These are phyloP conservation scores for Phainopepla nitens DNA, from an alignment of 2,113 vertebrate genomes.

Conservation along the genomic window DNA sequence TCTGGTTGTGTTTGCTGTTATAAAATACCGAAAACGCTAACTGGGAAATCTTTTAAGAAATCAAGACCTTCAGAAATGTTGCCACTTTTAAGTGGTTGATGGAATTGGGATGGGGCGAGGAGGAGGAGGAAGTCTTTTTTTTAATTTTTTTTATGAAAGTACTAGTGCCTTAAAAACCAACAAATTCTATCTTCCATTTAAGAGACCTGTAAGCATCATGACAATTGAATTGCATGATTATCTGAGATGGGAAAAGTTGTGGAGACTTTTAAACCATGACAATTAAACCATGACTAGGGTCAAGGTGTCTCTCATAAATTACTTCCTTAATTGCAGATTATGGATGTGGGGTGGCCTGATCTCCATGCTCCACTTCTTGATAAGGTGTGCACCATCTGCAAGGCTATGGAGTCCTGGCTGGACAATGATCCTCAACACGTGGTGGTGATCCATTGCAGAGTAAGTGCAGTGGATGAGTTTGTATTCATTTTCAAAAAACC, in stretches of 20 bases:
- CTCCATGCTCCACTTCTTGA: constrained; percentile 91
- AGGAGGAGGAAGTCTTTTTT: neutral
- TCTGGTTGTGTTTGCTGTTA: neutral
- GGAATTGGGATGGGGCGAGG: fast-evolving
- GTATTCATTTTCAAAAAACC: neutral
- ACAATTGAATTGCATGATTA: neutral
- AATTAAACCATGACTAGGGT: neutral
- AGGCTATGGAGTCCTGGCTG: constrained; percentile 96
- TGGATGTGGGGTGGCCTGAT: constrained; percentile 95
- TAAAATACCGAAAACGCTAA: neutral
- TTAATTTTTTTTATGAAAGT: neutral
- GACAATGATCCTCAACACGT: constrained; percentile 86
- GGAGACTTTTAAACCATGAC: neutral
- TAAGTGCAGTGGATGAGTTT: constrained; percentile 60
- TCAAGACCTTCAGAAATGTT: neutral
- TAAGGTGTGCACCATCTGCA: constrained; percentile 95
- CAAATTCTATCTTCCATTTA: neutral
- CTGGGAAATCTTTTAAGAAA: neutral
- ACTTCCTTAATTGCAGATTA: constrained; percentile 72
- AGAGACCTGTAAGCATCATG: neutral
- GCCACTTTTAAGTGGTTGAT: neutral
- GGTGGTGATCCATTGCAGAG: constrained; percentile 92
- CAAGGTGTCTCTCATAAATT: neutral
- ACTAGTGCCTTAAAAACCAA: neutral
- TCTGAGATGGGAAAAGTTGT: neutral